Percentiles rank a stretch among this genome's conserved stretches.
These are phyloP conservation scores for Gymnosoma rotundatum DNA, from an alignment of 2,888 invertebrate species.

Conservation along the genomic window DNA sequence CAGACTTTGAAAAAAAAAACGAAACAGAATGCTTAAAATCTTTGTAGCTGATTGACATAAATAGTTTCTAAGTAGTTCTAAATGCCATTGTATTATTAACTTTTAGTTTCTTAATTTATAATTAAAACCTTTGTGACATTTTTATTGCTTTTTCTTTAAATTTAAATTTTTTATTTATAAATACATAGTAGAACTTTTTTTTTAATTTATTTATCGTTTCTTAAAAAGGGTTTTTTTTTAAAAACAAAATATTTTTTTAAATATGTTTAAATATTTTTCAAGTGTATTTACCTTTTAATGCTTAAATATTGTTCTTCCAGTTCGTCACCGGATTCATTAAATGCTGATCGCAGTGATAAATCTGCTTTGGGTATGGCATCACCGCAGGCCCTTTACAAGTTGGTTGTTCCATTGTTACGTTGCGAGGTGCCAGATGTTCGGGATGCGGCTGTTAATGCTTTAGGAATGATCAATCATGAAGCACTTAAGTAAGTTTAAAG, in stretches of 20 bases:
- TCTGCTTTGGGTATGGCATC: constrained; percentile 88
- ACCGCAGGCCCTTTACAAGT: constrained; percentile 94
- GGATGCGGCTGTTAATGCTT: constrained; percentile 95
- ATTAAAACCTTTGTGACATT: not conserved
- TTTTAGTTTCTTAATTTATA: not conserved
- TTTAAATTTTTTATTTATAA: not conserved
- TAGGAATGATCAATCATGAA: constrained; percentile 97
- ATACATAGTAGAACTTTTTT: too few species aligned
- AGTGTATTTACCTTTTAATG: constrained; percentile 11
- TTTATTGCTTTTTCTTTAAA: not conserved
- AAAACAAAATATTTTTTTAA: not conserved
- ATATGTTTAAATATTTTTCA: not conserved
- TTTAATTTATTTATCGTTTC: too few species aligned
- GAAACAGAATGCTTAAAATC: too few species aligned
- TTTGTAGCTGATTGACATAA: too few species aligned
- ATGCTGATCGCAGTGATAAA: constrained; percentile 91
- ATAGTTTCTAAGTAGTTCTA: too few species aligned
- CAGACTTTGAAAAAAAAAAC: too few species aligned
- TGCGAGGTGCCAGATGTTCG: constrained; percentile 97
- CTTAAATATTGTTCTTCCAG: constrained; percentile 83
- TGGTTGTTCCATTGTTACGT: constrained; percentile 94
- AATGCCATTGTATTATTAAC: not conserved
- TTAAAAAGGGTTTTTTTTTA: constrained; percentile 9
- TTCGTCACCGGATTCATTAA: constrained; percentile 95
- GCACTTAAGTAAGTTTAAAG: constrained; percentile 91